A percentile compares a stretch with the other conserved stretches of the same genome.
phyloP scores from a whole-genome alignment of 2,113 vertebrate genomes.

The Neomonachus schauinslandi region DNA sequence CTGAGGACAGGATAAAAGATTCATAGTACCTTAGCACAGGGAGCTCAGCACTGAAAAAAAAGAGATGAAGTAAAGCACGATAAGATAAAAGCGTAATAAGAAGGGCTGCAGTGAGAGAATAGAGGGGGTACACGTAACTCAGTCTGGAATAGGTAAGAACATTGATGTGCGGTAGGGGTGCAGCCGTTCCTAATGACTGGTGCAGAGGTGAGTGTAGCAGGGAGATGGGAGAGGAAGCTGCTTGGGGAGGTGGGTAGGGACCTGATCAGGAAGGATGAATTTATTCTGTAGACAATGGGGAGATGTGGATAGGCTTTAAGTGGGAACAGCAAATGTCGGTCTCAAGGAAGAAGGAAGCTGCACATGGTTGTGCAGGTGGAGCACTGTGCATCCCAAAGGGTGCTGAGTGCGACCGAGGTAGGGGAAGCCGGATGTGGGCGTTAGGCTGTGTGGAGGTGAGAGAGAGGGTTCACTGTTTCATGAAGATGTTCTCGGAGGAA shows the following conservation, averaged over 20 bases:
- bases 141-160: background rate
- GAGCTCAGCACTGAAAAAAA: background rate
- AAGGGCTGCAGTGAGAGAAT: background rate
- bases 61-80: background rate
- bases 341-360: background rate
- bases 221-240: background rate
- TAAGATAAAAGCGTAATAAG: background rate
- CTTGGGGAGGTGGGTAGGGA: background rate
- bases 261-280: background rate
- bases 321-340: background rate
- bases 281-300: background rate
- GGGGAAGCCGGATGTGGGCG: accelerated
- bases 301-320: background rate
- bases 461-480: background rate
- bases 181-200: background rate
- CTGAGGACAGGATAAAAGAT: background rate
- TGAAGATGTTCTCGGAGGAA: background rate
- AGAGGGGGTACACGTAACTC: accelerated
- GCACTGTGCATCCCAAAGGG: background rate
- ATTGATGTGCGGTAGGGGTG: accelerated
- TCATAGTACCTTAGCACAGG: background rate
- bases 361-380: background rate
- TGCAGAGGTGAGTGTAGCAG: too few relatives aligned
- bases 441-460: too few relatives aligned
- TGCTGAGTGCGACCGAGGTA: too few relatives aligned